phyloP scores from a whole-genome alignment of 2,797 vertebrate genomes.

The Morelia viridis region DNA sequence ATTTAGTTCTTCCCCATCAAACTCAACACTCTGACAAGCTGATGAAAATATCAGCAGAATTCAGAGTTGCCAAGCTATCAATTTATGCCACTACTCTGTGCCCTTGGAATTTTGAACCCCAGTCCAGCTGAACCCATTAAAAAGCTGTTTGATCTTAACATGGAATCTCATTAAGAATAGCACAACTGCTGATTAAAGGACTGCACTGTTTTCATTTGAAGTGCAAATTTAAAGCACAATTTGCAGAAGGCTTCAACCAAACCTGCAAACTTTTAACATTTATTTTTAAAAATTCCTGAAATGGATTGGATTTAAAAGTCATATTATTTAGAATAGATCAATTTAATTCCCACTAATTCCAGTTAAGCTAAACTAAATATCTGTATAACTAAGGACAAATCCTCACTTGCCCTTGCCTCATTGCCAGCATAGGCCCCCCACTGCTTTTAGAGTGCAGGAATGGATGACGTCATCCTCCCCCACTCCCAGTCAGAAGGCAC shows the following conservation, averaged over 20 bases:
- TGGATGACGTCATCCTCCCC: not conserved
- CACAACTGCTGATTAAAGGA: not conserved
- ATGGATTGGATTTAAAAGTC: not conserved
- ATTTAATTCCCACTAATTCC: not conserved
- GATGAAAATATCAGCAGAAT: constrained; percentile 4
- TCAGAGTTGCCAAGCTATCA: constrained; percentile 15
- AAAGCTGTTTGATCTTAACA: constrained; percentile 3
- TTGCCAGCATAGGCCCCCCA: not conserved
- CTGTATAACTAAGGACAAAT: not conserved
- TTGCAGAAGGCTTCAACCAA: not conserved
- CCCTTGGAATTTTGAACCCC: not conserved
- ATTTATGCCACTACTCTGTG: not conserved
- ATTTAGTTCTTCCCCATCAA: constrained; percentile 23
- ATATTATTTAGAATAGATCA: not conserved
- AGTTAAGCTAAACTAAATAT: not conserved
- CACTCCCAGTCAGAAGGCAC: not conserved
- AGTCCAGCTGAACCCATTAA: not conserved
- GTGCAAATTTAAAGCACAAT: not conserved
- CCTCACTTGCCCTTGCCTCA: not conserved
- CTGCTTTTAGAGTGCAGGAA: not conserved
- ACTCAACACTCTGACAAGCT: not conserved
- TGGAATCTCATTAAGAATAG: not conserved
- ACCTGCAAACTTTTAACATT: not conserved
- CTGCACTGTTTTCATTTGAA: not conserved
- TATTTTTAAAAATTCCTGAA: not conserved